A percentile compares a stretch with the other conserved stretches of the same genome.
Conservation (phyloP, 2,797 vertebrate species). For the Ispidina picta region DNA sequence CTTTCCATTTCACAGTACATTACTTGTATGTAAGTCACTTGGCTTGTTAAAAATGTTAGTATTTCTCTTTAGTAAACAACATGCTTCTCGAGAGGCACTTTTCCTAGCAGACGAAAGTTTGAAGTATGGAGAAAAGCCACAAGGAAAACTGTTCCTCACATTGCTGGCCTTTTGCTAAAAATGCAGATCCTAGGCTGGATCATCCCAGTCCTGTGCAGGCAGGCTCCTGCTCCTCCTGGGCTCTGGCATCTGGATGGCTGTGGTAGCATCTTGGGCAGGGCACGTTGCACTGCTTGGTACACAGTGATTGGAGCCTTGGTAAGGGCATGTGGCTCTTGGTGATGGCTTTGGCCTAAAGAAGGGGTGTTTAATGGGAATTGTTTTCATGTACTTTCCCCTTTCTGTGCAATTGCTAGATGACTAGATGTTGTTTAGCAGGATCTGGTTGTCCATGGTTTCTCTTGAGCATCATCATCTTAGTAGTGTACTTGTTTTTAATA, state of each 20-base stretch:
- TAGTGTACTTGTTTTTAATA: not conserved
- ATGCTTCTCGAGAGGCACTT: not conserved
- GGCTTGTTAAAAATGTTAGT: conserved; percentile 29
- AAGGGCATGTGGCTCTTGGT: not conserved
- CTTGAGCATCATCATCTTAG: not conserved
- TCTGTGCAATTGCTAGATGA: not conserved
- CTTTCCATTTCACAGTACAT: conserved; percentile 19
- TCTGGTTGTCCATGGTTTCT: not conserved
- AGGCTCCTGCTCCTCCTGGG: too few species aligned
- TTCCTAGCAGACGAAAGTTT: not conserved
- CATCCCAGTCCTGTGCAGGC: accelerated
- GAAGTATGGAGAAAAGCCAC: not conserved
- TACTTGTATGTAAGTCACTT: conserved; percentile 36
- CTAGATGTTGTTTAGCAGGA: not conserved
- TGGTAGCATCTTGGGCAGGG: not conserved
- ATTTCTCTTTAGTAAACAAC: conserved; percentile 15
- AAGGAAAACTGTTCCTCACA: not conserved
- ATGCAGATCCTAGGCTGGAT: not conserved
- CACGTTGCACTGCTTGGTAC: not conserved
- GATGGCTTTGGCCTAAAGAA: not conserved
- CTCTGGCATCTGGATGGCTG: too few species aligned
- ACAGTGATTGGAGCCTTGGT: accelerated
- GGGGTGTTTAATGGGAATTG: not conserved
- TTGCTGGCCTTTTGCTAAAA: not conserved
- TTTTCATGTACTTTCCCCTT: not conserved